Evolutionary conservation across 1,140 invertebrate species (phyloP).

Genomic region (Sogatella furcifera): DNA sequence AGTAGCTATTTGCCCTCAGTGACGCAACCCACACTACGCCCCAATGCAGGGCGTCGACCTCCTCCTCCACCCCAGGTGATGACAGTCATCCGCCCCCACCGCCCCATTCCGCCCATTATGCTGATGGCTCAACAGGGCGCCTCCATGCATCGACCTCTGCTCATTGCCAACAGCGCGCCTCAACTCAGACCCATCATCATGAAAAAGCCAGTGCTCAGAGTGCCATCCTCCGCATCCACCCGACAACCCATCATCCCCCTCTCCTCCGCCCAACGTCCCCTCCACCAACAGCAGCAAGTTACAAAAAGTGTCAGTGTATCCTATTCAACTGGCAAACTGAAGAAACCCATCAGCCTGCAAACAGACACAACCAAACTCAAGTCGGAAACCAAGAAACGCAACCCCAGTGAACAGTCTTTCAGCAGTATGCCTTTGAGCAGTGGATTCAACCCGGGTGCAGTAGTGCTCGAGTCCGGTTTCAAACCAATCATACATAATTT

Average conservation of each 20-base stretch:
- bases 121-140: background rate
- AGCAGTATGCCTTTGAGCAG: slow-evolving; percentile 27
- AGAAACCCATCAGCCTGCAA: background rate
- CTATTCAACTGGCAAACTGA: slow-evolving; percentile 14
- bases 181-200: slow-evolving; percentile 14
- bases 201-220: slow-evolving; percentile 18
- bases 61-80: background rate
- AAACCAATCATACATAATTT: slow-evolving; percentile 61
- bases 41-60: background rate
- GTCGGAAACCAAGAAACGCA: background rate
- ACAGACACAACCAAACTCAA: slow-evolving; percentile 9
- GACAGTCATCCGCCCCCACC: slow-evolving; percentile 11
- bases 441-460: slow-evolving; percentile 65
- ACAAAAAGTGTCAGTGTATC: slow-evolving; percentile 16
- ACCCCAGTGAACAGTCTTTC: background rate
- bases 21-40: background rate
- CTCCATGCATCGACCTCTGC: slow-evolving; percentile 11
- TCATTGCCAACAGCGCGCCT: slow-evolving; percentile 3
- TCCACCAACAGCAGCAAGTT: background rate
- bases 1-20: background rate
- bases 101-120: background rate
- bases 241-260: background rate
- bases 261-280: background rate
- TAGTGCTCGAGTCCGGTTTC: slow-evolving; percentile 72
- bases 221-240: slow-evolving; percentile 5